Evolutionary conservation across 2,888 invertebrate species (phyloP), one percentile per base, ranked within the genome.

Genomic region (Lasioglossum zephyrum): DNA sequence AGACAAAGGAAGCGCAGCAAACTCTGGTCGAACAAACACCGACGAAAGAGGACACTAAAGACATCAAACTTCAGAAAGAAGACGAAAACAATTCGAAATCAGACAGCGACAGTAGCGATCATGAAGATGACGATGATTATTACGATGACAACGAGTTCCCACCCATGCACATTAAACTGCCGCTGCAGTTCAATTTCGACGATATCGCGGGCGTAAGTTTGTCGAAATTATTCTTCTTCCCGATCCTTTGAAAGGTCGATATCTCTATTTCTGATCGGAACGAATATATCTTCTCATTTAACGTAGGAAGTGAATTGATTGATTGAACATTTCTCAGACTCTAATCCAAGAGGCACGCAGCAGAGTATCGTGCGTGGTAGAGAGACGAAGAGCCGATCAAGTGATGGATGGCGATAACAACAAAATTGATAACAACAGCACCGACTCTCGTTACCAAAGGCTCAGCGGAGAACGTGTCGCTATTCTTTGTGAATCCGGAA

Each of bases 291-390:
- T 36, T 36, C 4, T 36, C 4, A 36, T 39, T 39, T 39, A 39
- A 39, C 39, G 39, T 39, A 39, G 4, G 5, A 39, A 39, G 4
- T 39, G 39, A 39, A 39, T 4, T 39, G 4, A 39, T 39, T 39
- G 39, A 39, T 39, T 39, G 39, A 39, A 39, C 39, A 39, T 39
- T 39, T 53, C 86, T 26, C 89, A 96, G 96, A 94, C 95, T 83
- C 90, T 96, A 91, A 95, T 96, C 92, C 96, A 96, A 89, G 96
- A 96, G 89, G 96, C 95, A 82, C 95, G 96, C 74, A 98, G 98
- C 84, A 97, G 97, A 95, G 98, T 98, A 97, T 98, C 98, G 95
- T 98, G 98, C 95, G 97, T 98, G 39, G 98, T 98, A 69, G 98
- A 98, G 95, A 97, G 98, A 94, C 97, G 98, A 91, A 97, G 97